Base-by-base conservation (phyloP, 2,888 invertebrate genomes). In the Phyllotreta striolata region DNA sequence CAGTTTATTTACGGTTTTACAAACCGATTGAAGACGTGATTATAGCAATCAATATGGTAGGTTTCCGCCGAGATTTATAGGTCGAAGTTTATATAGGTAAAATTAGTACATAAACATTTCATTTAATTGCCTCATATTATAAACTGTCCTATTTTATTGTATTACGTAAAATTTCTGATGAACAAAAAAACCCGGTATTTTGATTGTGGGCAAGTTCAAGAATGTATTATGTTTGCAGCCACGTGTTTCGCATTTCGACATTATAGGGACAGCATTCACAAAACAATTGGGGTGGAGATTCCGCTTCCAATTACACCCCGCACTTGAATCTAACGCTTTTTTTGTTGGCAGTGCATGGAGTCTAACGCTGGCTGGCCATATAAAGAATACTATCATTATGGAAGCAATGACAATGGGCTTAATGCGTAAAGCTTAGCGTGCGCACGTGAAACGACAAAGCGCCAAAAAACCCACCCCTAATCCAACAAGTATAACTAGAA, bases 401-500 rank as follows among this genome's bases (percentile, higher is more conserved):
- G 77, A 76, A 72, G 74, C 72, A 72, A 66, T 70, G 70, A 78
- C 78, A 79, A 79, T 74, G 69, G 78, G 67, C 69, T 73, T 77
- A 77, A 77, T 76, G 73, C 72, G 76, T 76, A 78, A 72, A 76
- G 68, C 69, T 63, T 62, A 66, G 66, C 66, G 68, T 70, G 72
- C 76, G 79, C 79, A 80, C 80, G 79, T 80, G 79, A 79, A 80
- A 76, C 72, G 78, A 80, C 80, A 80, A 80, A 79, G 79, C 78
- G 76, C 71, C 70, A 73, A 76, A 69, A 79, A 78, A 24, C 24
- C 80, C 80, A 80, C 80, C 80, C 80, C 78, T 80, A 80, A 80
- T 80, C 80, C 79, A 78, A 79, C 80, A 80, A 80, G 79, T 80
- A 79, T 79, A 76, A 79, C 79, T 79, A 77, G 80, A 80, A 80